phyloP scores from a whole-genome alignment of 2,113 vertebrate species.

The Egretta garzetta region DNA sequence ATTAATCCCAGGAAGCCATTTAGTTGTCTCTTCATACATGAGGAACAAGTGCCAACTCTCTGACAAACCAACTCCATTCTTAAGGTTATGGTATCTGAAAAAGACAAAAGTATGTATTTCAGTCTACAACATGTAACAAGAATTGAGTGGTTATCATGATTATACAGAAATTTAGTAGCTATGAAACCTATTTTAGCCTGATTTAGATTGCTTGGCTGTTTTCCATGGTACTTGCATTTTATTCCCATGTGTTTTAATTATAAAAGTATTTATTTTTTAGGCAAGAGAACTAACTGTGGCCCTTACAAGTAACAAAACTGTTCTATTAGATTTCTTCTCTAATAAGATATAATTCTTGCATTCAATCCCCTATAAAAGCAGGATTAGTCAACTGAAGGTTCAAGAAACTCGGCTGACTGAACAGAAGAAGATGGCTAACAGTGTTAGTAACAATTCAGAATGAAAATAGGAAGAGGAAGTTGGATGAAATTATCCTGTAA shows the following conservation, averaged over 20 bases:
- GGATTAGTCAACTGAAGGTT: background rate
- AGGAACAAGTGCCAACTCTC: conserved; percentile 58
- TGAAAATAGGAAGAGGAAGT: background rate
- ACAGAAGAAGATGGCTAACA: background rate
- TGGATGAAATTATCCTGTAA: conserved; percentile 12
- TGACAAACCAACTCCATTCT: conserved; percentile 75
- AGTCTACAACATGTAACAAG: background rate
- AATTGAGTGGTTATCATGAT: background rate
- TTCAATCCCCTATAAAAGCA: background rate
- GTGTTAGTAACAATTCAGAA: background rate
- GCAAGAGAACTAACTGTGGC: background rate
- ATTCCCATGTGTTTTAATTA: background rate
- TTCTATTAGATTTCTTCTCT: background rate
- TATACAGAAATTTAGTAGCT: background rate
- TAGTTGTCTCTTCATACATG: conserved; percentile 49
- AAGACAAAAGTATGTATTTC: background rate
- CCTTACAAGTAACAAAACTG: background rate
- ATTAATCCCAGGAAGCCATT: background rate
- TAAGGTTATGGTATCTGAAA: conserved; percentile 22
- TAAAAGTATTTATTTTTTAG: background rate
- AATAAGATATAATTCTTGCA: background rate
- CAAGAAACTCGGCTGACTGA: background rate
- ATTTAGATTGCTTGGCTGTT: background rate
- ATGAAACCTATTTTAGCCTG: background rate
- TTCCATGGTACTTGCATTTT: background rate